phyloP scores from a whole-genome alignment of 2,797 vertebrate genomes.

The Percopsis omiscomaycus region DNA sequence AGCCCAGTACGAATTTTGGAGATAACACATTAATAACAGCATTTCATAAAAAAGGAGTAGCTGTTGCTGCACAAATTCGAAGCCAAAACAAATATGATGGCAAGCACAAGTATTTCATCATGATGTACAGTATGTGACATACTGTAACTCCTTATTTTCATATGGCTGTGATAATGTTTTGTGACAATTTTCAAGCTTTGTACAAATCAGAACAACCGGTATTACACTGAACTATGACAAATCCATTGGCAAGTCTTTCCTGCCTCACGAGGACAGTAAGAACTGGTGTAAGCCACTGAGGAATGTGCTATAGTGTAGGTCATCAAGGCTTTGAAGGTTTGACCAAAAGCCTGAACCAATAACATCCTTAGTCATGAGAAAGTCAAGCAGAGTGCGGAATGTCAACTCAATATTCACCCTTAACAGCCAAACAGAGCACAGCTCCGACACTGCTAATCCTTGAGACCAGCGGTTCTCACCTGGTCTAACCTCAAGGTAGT shows the following conservation, averaged over 20 bases:
- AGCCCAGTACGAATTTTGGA: too few relatives aligned
- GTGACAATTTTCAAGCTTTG: neutral
- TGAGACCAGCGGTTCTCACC: too few relatives aligned
- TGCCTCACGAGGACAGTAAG: neutral
- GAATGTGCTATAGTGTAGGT: neutral
- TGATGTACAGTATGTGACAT: too few relatives aligned
- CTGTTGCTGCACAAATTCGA: too few relatives aligned
- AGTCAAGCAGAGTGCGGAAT: neutral
- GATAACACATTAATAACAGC: too few relatives aligned
- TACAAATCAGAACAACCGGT: neutral
- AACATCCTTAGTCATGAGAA: constrained; percentile 3
- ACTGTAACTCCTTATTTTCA: neutral
- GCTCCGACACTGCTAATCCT: neutral
- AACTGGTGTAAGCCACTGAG: constrained; percentile 2
- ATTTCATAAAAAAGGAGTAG: too few relatives aligned
- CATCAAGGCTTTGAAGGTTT: neutral
- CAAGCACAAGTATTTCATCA: too few relatives aligned
- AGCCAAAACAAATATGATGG: too few relatives aligned
- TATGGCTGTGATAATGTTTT: neutral
- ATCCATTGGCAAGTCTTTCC: neutral
- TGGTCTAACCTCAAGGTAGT: too few relatives aligned
- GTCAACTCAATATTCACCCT: neutral
- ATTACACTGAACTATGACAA: neutral
- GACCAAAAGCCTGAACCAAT: neutral
- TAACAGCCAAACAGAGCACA: neutral